Base-by-base conservation (phyloP, 2,888 invertebrate genomes). In the Unio pictorum region DNA sequence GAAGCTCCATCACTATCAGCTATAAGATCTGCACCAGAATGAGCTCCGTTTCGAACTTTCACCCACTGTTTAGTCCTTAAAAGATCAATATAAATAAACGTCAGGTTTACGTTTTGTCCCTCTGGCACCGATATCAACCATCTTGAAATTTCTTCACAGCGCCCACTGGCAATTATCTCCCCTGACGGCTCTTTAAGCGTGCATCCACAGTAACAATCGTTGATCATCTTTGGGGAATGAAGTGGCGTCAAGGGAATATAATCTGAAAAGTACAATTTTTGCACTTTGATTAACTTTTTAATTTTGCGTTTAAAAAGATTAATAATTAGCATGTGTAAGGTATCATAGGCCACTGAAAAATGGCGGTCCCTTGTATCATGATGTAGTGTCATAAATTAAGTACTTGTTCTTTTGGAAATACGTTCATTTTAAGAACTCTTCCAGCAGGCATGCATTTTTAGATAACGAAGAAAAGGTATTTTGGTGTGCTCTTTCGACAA, bases 31-130 rank as follows among this genome's bases (percentile, higher is more conserved):
- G 81, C 79, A 55, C 73, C 72, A 1, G 76, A 67, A 1, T 74
- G 61, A 17, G 72, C 81, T 3, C 88, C 88, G 68, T 88, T 83
- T 30, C 87, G 75, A 11, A 89, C 81, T 72, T 85, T 86, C 45
- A 88, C 82, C 86, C 85, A 86, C 69, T 86, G 86, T 62, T 77
- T 79, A 23, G 82, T 79, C 64, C 75, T 71, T 64, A 81, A 81
- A 6, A 88, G 70, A 67, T 81, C 81, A 64, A 87, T 83, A 67
- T 83, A 85, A 17, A 76, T 79, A 67, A 88, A 88, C 30, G 69
- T 78, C 57, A 88, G 77, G 54, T 75, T 80, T 28, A 89, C 80
- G 26, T 74, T 66, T 56, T 82, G 73, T 23, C 78, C 75, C 3
- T 71, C 66, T 8, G 61, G 66, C 4, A 80, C 84, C 20, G 72